A percentile compares a stretch with the other conserved stretches of the same genome.
Evolutionary conservation across 2,797 vertebrate genomes (phyloP).

Genomic region (Clamator glandarius): DNA sequence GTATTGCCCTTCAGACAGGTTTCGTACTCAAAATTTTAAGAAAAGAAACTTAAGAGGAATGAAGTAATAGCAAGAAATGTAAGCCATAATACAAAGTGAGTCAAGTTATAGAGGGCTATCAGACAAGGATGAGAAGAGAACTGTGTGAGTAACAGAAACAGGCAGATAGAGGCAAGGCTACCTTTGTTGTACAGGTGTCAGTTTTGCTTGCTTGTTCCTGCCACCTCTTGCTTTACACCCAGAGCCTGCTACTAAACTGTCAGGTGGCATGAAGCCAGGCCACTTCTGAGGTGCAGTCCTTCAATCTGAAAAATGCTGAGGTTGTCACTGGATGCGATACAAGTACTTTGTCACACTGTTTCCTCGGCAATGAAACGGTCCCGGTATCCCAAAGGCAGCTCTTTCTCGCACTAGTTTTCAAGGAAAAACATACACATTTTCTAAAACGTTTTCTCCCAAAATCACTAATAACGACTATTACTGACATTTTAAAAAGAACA

Average conservation of each 20-base stretch:
- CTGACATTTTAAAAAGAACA: background rate
- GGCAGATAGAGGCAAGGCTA: background rate
- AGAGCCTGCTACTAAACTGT: too few species aligned
- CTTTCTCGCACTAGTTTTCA: background rate
- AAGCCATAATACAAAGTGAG: background rate
- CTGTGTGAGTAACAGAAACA: background rate
- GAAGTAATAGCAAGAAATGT: background rate
- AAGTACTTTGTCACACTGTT: background rate
- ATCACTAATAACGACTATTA: background rate
- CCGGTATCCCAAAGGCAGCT: background rate
- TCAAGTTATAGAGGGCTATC: background rate
- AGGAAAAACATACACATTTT: background rate
- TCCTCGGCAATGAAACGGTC: background rate
- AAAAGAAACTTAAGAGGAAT: background rate
- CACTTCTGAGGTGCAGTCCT: background rate
- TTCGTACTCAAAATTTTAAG: background rate
- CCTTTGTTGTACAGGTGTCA: background rate
- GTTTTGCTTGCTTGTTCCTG: background rate
- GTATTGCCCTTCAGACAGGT: background rate
- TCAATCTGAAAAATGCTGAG: background rate
- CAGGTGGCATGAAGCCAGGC: accelerated
- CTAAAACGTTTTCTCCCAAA: background rate
- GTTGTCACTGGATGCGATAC: background rate
- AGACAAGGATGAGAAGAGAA: background rate
- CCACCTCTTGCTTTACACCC: background rate